A percentile compares a stretch with the other conserved stretches of the same genome.
phyloP scores from a whole-genome alignment of 2,113 vertebrate species.

The Paracanthobrama guichenoti region DNA sequence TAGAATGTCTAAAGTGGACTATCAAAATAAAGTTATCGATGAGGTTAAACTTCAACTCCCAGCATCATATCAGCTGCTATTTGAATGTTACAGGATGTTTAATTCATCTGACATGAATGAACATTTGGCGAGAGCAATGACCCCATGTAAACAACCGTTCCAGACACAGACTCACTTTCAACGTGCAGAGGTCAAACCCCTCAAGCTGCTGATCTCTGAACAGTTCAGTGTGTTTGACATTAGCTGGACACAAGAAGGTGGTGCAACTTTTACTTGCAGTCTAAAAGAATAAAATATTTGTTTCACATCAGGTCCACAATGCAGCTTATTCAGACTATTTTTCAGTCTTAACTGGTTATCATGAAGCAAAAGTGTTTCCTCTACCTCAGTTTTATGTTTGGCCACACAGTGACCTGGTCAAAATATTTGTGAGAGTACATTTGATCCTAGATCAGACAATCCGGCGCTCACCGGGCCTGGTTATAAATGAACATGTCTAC shows the following conservation, averaged over 20 bases:
- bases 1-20: no score
- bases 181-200: not conserved
- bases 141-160: constrained; percentile 21
- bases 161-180: constrained; percentile 3
- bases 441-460: constrained; percentile 15
- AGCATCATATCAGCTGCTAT: not conserved
- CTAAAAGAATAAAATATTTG: not conserved
- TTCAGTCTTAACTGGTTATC: no score
- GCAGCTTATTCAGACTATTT: not conserved
- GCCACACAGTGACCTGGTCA: constrained; percentile 6
- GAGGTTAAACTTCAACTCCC: not conserved
- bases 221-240: not conserved
- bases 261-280: not conserved
- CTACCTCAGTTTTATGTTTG: not conserved
- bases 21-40: no score
- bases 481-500: constrained; percentile 42
- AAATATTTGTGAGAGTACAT: not conserved
- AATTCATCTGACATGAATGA: constrained; percentile 22
- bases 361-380: not conserved
- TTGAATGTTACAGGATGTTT: constrained; percentile 11
- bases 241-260: not conserved
- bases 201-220: constrained; percentile 30
- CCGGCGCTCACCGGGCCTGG: not conserved
- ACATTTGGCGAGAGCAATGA: constrained; percentile 27
- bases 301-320: not conserved